Evolutionary conservation across 2,797 vertebrate genomes (phyloP).

Genomic region (Melopsittacus undulatus): DNA sequence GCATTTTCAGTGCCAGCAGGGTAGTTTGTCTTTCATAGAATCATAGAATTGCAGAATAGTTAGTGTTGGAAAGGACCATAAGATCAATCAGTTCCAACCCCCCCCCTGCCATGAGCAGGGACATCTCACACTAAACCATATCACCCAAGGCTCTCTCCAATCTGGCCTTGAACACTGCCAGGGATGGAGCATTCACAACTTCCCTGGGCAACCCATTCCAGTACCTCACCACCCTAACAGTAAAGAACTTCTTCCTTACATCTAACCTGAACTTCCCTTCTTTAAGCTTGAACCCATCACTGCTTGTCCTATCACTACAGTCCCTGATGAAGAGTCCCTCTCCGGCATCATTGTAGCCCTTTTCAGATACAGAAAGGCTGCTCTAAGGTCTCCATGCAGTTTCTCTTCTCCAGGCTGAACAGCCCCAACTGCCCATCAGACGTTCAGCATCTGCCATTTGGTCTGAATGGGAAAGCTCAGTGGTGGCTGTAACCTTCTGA

Average conservation of each 20-base stretch:
- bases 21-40: background rate
- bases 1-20: background rate
- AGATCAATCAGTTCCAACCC: too few species aligned
- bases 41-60: too few species aligned
- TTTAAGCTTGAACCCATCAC: background rate
- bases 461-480: rapidly evolving
- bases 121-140: too few species aligned
- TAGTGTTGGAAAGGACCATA: too few species aligned
- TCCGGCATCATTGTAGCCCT: background rate
- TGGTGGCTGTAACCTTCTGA: background rate
- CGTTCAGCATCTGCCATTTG: background rate
- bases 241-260: background rate
- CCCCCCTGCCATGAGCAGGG: too few species aligned
- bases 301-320: background rate
- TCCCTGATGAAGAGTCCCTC: background rate
- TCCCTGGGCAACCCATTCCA: too few species aligned
- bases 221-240: too few species aligned
- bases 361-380: background rate
- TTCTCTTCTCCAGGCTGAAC: background rate
- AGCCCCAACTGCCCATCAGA: background rate
- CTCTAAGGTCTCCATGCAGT: background rate
- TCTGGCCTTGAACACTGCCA: too few species aligned
- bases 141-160: too few species aligned
- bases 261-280: background rate
- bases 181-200: too few species aligned